Base-by-base conservation (phyloP, 2,888 invertebrate species). In the Melitaea athalia region DNA sequence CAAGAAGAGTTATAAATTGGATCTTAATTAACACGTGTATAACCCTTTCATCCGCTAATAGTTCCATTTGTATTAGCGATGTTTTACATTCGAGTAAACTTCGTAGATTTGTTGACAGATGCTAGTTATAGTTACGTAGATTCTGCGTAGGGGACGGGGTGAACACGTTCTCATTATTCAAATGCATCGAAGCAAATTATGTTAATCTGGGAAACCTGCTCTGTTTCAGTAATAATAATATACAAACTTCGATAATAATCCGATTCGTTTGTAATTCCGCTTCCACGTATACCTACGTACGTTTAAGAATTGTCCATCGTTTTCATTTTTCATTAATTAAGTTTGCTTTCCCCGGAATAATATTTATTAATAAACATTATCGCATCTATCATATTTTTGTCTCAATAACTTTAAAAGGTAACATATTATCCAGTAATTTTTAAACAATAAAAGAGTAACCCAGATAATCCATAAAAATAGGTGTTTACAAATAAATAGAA, bases 151-250 rank as follows among this genome's bases (percentile, higher is more conserved):
- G 75, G 81, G 81, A 78, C 79, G 81, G 81, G 80, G 85, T 81
- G 87, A 85, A 86, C 90, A 87, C 88, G 89, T 87, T 85, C 89
- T 90, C 89, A 92, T 91, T 91, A 92, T 92, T 91, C 91, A 91
- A 91, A 91, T 91, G 91, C 91, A 92, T 87, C 87, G 89, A 89
- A 92, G 89, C 91, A 91, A 91, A 92, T 91, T 91, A 92, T 92
- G 91, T 89, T 92, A 92, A 91, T 92, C 91, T 88, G 89, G 82
- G 87, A 83, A 89, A 91, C 89, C 91, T 91, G 91, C 84, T 89
- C 91, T 89, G 91, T 91, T 90, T 91, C 89, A 86, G 85, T 85
- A 89, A 91, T 91, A 91, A 89, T 91, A 91, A 89, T 89, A 87
- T 81, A 87, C 89, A 91, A 89, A 88, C 86, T 87, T 86, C 81